Conservation (phyloP, 2,797 vertebrate species). For the Mormyrops boulengeri region DNA sequence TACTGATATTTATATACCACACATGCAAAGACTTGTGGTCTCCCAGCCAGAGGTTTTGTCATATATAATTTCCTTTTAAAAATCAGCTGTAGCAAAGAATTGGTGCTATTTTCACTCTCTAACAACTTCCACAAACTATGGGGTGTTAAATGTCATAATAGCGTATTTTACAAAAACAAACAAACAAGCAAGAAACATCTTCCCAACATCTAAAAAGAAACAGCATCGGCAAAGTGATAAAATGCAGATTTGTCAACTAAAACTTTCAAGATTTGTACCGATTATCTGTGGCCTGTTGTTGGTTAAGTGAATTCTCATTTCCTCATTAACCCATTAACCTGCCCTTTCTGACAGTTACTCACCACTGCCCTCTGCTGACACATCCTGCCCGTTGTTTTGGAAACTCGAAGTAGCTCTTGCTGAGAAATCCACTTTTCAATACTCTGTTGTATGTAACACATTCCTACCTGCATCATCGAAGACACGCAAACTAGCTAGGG, state of each 20-base stretch:
- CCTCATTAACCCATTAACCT: constrained; percentile 24
- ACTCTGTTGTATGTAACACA: neutral
- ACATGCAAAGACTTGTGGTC: neutral
- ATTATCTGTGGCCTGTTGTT: constrained; percentile 23
- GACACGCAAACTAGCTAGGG: neutral
- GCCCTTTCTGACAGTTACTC: constrained; percentile 32
- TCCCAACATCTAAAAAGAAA: neutral
- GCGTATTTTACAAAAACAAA: neutral
- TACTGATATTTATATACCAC: constrained; percentile 14
- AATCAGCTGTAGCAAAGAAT: neutral
- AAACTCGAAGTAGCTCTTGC: neutral
- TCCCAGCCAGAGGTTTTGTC: neutral
- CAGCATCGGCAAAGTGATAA: neutral
- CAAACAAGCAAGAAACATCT: neutral
- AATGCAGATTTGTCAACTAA: constrained; percentile 10
- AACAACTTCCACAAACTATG: neutral
- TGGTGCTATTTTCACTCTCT: neutral
- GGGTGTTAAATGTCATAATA: neutral
- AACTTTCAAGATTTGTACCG: neutral
- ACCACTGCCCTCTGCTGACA: constrained; percentile 55
- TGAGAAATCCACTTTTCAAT: neutral
- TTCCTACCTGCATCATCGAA: neutral
- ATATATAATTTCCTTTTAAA: neutral
- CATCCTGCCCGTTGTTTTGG: neutral
- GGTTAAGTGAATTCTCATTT: constrained; percentile 22